phyloP scores from a whole-genome alignment of 2,797 vertebrate species.

The Harpagifer antarcticus region DNA sequence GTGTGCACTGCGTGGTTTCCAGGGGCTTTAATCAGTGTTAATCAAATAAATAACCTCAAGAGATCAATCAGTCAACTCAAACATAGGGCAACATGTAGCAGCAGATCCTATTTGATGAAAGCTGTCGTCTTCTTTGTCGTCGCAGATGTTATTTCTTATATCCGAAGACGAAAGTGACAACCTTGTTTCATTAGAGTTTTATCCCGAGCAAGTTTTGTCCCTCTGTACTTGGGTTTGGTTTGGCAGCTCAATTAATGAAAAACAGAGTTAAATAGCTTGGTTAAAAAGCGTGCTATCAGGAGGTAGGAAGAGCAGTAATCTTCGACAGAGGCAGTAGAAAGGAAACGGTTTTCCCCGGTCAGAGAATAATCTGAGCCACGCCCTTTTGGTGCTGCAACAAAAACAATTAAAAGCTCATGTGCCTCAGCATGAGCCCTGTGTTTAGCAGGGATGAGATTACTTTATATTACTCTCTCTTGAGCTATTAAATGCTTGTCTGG shows the following conservation, averaged over 20 bases:
- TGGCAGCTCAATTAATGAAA: conserved; percentile 11
- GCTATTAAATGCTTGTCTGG: conserved; percentile 1
- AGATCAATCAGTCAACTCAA: neutral
- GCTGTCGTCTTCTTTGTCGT: neutral
- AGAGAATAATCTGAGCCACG: neutral
- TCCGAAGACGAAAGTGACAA: neutral
- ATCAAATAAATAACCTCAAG: conserved; percentile 6
- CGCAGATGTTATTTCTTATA: neutral
- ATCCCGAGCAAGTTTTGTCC: neutral
- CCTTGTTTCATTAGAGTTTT: neutral
- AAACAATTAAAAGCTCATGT: conserved; percentile 12
- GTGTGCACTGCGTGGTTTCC: neutral
- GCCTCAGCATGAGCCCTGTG: conserved; percentile 1
- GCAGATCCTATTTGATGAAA: neutral
- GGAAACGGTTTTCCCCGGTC: neutral
- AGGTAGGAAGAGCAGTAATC: neutral
- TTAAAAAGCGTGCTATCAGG: neutral
- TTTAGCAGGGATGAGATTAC: conserved; percentile 7
- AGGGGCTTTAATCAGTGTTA: neutral
- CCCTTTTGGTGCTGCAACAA: neutral
- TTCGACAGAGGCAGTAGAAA: neutral
- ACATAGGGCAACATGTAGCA: too few relatives aligned
- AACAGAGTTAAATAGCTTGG: conserved; percentile 2
- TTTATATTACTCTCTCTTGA: neutral
- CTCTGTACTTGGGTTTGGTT: neutral